Evolutionary conservation across 2,888 invertebrate genomes (phyloP), one percentile per base, ranked within the genome.

Genomic region (Amiota minor): DNA sequence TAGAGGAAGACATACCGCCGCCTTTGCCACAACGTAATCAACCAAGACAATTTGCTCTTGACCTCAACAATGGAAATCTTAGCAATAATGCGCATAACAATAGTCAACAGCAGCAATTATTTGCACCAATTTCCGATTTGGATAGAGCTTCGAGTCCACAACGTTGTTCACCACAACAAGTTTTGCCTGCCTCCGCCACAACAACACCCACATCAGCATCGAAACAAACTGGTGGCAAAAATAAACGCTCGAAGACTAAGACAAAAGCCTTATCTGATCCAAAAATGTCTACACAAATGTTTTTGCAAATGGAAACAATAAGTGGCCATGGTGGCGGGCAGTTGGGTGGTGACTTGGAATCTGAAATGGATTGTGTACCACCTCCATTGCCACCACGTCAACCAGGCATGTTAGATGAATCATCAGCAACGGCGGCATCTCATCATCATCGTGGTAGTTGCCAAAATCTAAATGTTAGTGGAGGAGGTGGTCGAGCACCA

Each of bases 301-400:
- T 90, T 78, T 77, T 90, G 69, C 89, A 90, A 87, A 89, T 90
- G 90, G 90, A 90, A 74, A 82, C 84, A 67, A 77, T 78, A 18
- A 61, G 83, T 55, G 70, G 75, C 78, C 72, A 72, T 23, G 74
- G 69, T 2, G 79, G 78, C 9, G 77, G 78, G 59, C 85, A 77
- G 9, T 82, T 84, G 75, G 81, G 84, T 76, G 83, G 67, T 0
- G 79, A 76, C 56, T 65, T 80, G 75, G 84, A 67, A 0, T 50
- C 82, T 6, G 84, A 80, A 62, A 73, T 77, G 11, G 82, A 83
- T 23, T 80, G 80, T 79, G 80, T 88, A 80, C 91, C 92, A 73
- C 93, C 93, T 79, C 93, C 93, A 46, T 88, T 93, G 81, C 93
- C 93, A 73, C 93, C 93, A 23, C 90, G 93, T 80, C 91, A 91